These are phyloP conservation scores for Antechinus stuartii DNA, from an alignment of 2,113 vertebrate genomes.

Conservation along the genomic window DNA sequence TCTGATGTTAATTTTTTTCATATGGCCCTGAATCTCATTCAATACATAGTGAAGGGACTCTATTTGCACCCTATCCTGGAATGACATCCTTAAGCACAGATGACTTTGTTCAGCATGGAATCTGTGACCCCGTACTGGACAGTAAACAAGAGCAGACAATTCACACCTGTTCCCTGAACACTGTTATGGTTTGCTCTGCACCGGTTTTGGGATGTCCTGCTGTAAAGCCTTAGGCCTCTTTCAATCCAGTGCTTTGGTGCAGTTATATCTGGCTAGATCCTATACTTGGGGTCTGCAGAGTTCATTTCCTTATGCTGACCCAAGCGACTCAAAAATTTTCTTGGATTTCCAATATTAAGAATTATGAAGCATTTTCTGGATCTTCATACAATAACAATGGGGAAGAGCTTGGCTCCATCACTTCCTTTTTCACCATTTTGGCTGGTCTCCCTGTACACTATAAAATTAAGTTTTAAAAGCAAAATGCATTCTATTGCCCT, in stretches of 20 bases:
- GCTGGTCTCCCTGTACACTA: background rate
- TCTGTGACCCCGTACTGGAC: too few species aligned
- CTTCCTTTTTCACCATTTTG: background rate
- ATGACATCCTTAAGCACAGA: too few species aligned
- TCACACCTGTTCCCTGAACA: background rate
- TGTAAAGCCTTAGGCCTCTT: background rate
- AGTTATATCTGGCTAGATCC: background rate
- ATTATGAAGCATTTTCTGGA: background rate
- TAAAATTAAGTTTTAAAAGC: constrained; percentile 20
- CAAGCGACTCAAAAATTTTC: background rate
- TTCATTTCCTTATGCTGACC: background rate
- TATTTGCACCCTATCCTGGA: too few species aligned
- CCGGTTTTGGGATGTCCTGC: background rate
- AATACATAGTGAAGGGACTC: too few species aligned
- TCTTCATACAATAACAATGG: background rate
- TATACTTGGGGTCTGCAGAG: background rate
- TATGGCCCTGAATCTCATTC: too few species aligned
- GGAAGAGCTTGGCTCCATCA: background rate
- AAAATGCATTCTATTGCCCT: background rate
- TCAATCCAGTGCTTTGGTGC: background rate
- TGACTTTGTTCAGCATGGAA: too few species aligned
- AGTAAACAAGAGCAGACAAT: too few species aligned
- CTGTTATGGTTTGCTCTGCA: background rate
- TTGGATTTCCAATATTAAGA: background rate
- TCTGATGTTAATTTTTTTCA: too few species aligned